These are phyloP conservation scores for Hippocampus abdominalis DNA, from an alignment of 2,113 vertebrate species.

Conservation along the genomic window DNA sequence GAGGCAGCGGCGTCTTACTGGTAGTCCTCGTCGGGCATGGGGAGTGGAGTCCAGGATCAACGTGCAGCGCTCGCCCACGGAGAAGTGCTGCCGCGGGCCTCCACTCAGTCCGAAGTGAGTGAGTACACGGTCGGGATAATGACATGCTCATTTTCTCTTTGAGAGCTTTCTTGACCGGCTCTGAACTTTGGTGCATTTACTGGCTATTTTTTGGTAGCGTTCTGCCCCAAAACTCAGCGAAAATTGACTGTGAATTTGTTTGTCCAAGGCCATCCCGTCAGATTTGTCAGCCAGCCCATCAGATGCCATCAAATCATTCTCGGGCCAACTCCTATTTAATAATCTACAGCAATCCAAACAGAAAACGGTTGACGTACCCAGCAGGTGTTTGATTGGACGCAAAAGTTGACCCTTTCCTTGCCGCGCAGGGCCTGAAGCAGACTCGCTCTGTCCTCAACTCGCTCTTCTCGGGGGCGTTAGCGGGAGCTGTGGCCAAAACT, in stretches of 20 bases:
- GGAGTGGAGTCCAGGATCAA: conserved; percentile 83
- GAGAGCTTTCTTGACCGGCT: neutral
- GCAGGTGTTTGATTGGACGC: conserved; percentile 7
- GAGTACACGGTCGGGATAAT: neutral
- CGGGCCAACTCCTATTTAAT: conserved; percentile 33
- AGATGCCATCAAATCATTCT: conserved; percentile 4
- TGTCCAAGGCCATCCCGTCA: conserved; percentile 3
- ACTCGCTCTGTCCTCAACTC: conserved; percentile 80
- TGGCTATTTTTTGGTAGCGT: too few relatives aligned
- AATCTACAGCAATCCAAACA: conserved; percentile 43
- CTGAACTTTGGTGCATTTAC: too few relatives aligned
- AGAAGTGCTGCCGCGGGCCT: conserved; percentile 69
- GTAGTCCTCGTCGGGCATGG: conserved; percentile 78
- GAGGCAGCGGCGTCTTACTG: neutral
- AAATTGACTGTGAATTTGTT: neutral
- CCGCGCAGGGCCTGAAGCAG: conserved; percentile 72
- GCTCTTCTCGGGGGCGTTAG: conserved; percentile 86
- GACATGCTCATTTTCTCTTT: neutral
- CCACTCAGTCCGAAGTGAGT: conserved; percentile 63
- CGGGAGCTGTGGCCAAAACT: conserved; percentile 95
- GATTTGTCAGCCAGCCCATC: conserved; percentile 1
- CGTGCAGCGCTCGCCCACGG: conserved; percentile 67
- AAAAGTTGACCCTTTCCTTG: conserved; percentile 25
- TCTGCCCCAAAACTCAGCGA: too few relatives aligned
- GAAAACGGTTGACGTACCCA: neutral